Evolutionary conservation across 1,140 invertebrate species (phyloP), one percentile per base, ranked within the genome.

Genomic region (Zaprionus capensis): DNA sequence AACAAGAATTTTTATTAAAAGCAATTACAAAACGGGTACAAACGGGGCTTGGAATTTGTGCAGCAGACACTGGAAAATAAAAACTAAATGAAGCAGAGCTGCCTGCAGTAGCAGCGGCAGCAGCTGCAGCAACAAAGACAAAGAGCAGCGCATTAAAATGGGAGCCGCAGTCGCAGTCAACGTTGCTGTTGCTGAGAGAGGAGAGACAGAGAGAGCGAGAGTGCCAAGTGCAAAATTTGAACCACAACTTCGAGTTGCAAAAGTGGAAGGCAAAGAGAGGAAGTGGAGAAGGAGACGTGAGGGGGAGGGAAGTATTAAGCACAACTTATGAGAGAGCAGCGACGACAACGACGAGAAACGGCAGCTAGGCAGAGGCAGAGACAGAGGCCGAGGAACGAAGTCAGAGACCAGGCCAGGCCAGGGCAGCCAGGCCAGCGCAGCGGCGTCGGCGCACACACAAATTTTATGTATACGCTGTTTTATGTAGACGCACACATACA

Each of bases 1-100:
- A 84, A 73, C 78, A 88, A 85, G 76, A 81, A 84, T 88, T 88
- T 88, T 88, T 91, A 91, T 90, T 90, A 90, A 91, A 91, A 90
- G 84, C 84, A 88, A 88, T 88, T 88, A 88, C 84, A 88, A 87
- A 77, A 77, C 75, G 75, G 75, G 74, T 53, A 76, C 74, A 72
- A 72, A 66, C 57, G 74, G 61, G 70, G 75, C 71, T 77, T 77
- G 75, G 75, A 77, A 76, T 78, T 76, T 78, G 72, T 76, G 76
- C 76, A 78, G 56, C 66, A 78, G 71, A 78, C 59, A 63, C 65
- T 62, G 66, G 58, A 72, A 73, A 55, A 55, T 28, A 26, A 51
- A 76, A 71, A 73, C 71, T 74, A 74, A 74, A 74, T 74, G 71
- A 74, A 69, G 71, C 65, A 74, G 38, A 73, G 71, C 64, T 65